Evolutionary conservation across 2,888 invertebrate genomes (phyloP).

Genomic region (Spilarctia lutea): DNA sequence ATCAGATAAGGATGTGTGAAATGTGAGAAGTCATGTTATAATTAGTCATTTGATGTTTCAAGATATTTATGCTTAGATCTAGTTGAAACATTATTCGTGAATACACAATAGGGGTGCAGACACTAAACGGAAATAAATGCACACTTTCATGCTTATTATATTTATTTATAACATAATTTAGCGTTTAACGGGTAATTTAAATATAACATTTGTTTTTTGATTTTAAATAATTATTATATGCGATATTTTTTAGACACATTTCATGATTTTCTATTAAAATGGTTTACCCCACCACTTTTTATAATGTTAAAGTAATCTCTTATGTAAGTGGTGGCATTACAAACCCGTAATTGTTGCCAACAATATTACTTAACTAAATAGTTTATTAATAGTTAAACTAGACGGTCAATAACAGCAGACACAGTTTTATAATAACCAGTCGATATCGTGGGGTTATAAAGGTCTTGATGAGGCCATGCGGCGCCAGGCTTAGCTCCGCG

Average conservation of each 20-base stretch:
- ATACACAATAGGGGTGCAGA: not conserved
- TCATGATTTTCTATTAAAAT: too few relatives aligned
- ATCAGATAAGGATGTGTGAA: not conserved
- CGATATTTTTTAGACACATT: too few relatives aligned
- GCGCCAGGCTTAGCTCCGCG: conserved; percentile 18
- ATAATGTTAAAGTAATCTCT: not conserved
- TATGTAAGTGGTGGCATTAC: not conserved
- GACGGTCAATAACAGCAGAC: conserved; percentile 19
- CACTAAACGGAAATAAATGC: too few relatives aligned
- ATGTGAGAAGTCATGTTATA: not conserved
- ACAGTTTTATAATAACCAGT: conserved; percentile 17
- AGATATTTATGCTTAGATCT: not conserved
- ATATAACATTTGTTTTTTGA: too few relatives aligned
- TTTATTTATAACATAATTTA: too few relatives aligned
- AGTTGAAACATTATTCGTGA: not conserved
- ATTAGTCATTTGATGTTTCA: not conserved
- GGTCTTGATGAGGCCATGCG: conserved; percentile 6
- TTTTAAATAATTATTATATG: too few relatives aligned
- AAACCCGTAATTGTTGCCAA: conserved; percentile 15
- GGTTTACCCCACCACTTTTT: too few relatives aligned
- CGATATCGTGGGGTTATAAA: conserved; percentile 16
- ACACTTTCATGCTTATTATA: too few relatives aligned
- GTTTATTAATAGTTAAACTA: not conserved
- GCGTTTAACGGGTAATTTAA: too few relatives aligned
- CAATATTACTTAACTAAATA: not conserved